Conservation (phyloP, 2,797 vertebrate genomes). For the Gymnoscopelus braueri region DNA sequence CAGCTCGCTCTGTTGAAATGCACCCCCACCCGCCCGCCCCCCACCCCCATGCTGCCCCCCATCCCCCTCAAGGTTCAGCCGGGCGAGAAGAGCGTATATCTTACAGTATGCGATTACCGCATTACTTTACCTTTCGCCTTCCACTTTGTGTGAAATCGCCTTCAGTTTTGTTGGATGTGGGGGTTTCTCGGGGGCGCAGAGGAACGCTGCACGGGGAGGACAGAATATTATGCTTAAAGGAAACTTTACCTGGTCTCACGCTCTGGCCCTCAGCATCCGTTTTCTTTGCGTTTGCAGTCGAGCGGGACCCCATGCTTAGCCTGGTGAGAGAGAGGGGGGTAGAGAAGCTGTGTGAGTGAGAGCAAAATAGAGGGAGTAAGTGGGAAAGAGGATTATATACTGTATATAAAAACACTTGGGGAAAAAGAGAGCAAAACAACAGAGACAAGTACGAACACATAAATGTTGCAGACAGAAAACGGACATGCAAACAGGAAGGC, state of each 20-base stretch:
- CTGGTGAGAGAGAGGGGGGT: constrained; percentile 10
- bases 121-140: constrained; percentile 36
- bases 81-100: constrained; percentile 49
- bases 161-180: constrained; percentile 57
- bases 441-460: too few relatives aligned
- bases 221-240: constrained; percentile 54
- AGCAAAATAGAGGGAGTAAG: neutral
- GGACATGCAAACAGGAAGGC: neutral
- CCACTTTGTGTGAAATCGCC: constrained; percentile 20
- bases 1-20: constrained; percentile 53
- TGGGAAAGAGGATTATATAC: neutral
- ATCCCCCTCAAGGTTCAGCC: constrained; percentile 39
- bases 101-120: constrained; percentile 60
- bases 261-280: constrained; percentile 40
- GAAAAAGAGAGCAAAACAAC: neutral
- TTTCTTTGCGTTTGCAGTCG: constrained; percentile 54
- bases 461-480: too few relatives aligned
- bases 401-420: neutral
- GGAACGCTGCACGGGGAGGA: constrained; percentile 54
- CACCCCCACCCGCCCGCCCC: constrained; percentile 27
- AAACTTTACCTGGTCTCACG: constrained; percentile 67
- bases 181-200: constrained; percentile 23
- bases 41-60: neutral
- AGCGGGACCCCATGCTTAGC: constrained; percentile 43
- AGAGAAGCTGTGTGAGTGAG: constrained; percentile 1